Percentiles rank a stretch among this genome's conserved stretches.
These are phyloP conservation scores for Mionectes macconnelli DNA, from an alignment of 2,113 vertebrate species.

Conservation along the genomic window DNA sequence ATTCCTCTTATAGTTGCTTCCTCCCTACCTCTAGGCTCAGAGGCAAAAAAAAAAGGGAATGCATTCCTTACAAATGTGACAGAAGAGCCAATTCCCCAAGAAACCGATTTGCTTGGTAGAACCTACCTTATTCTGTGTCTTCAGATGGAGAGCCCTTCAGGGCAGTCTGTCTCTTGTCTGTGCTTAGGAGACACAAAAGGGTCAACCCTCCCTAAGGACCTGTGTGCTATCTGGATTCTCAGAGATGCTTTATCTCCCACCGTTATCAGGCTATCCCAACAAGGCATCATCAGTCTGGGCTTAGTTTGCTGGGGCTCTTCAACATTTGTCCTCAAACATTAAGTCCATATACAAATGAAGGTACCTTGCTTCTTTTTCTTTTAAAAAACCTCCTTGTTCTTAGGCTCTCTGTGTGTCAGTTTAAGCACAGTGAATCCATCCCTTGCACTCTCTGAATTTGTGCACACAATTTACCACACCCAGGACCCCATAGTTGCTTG, in stretches of 20 bases:
- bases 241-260: neutral
- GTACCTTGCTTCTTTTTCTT: neutral
- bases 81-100: neutral
- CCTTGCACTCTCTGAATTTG: neutral
- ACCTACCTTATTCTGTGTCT: neutral
- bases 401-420: neutral
- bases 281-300: neutral
- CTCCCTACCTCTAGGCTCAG: neutral
- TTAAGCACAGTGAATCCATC: neutral
- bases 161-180: neutral
- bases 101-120: neutral
- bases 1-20: neutral
- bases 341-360: neutral
- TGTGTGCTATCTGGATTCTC: neutral
- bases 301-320: neutral
- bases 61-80: neutral
- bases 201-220: neutral
- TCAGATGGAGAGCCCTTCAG: neutral
- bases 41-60: neutral
- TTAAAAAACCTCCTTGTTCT: neutral
- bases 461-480: rapidly evolving
- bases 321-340: neutral
- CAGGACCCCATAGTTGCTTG: neutral
- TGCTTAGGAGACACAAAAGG: neutral
- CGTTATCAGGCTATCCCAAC: neutral